Percentiles rank a stretch among this genome's conserved stretches.
Evolutionary conservation across 2,113 vertebrate genomes (phyloP).

Genomic region (Piaya cayana): DNA sequence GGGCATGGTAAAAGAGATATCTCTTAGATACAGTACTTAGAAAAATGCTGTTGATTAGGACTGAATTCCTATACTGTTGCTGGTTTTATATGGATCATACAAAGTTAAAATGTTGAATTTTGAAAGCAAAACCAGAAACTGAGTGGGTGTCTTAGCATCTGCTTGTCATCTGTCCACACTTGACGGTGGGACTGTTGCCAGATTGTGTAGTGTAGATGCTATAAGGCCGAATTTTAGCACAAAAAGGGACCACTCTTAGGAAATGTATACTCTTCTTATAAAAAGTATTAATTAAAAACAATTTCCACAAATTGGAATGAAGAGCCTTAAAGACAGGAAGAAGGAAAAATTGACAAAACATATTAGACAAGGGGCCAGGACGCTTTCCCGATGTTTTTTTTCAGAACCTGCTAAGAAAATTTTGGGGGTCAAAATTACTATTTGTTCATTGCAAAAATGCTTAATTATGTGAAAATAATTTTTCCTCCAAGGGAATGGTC

Average conservation of each 20-base stretch:
- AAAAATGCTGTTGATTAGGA: neutral
- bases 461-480: neutral
- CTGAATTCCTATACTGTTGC: neutral
- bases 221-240: neutral
- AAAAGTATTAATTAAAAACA: neutral
- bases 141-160: slow-evolving; percentile 8
- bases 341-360: neutral
- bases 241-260: neutral
- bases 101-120: slow-evolving; percentile 4
- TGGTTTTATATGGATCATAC: neutral
- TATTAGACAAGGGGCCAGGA: neutral
- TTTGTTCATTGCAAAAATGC: neutral
- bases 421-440: neutral
- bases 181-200: neutral
- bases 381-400: neutral
- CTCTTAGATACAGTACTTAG: neutral
- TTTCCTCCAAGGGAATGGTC: neutral
- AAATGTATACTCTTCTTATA: neutral
- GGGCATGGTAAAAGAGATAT: neutral
- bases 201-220: neutral
- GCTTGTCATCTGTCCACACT: neutral
- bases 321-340: neutral
- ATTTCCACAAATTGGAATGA: neutral
- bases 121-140: neutral
- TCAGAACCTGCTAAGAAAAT: neutral